phyloP scores from a whole-genome alignment of 92 coral and sea anemone genomes.

The Epizoanthus stellaris region DNA sequence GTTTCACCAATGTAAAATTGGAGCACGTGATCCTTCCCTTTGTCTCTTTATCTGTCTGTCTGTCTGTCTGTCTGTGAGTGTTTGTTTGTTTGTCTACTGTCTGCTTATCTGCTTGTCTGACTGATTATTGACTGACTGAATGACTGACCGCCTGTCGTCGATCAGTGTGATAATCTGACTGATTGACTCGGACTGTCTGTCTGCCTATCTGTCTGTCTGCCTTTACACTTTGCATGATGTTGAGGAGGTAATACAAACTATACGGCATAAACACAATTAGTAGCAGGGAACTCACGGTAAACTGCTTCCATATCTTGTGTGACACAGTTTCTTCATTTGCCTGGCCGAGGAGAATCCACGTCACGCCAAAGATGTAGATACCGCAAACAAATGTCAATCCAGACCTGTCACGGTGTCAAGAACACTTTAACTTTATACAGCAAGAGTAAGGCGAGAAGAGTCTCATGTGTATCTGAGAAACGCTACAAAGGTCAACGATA shows the following conservation, averaged over 20 bases:
- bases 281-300: constrained; percentile 55
- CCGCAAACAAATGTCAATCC: constrained; percentile 77
- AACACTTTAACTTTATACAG: no score
- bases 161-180: no score
- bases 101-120: no score
- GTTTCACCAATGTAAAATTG: no score
- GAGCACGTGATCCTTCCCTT: no score
- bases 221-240: neutral
- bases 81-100: no score
- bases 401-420: constrained; percentile 53
- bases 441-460: neutral
- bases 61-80: no score
- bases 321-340: constrained; percentile 58
- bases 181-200: no score
- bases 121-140: no score
- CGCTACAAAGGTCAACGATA: neutral
- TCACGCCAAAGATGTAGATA: constrained; percentile 68
- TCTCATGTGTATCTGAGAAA: neutral
- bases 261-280: neutral
- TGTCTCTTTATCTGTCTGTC: no score
- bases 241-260: neutral
- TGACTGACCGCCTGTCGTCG: no score
- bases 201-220: no score
- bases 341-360: constrained; percentile 84
- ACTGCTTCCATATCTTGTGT: constrained; percentile 58